phyloP scores from a whole-genome alignment of 2,113 vertebrate species.

The Pomatostomus ruficeps region DNA sequence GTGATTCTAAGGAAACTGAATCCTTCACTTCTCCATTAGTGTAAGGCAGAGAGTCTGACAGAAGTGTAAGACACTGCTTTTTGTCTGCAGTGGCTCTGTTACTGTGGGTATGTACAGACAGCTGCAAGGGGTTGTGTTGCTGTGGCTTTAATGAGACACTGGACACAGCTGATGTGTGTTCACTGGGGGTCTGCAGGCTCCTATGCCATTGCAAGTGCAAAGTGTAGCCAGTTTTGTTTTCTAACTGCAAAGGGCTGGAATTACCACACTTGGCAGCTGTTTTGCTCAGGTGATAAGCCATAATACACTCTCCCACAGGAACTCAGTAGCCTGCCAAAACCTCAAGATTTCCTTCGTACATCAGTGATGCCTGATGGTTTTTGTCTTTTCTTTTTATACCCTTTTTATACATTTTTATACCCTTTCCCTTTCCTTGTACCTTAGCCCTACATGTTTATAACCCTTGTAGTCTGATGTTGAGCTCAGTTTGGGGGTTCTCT shows the following conservation, averaged over 20 bases:
- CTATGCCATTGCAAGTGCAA: neutral
- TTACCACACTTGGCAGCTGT: neutral
- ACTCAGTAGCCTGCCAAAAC: neutral
- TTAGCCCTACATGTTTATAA: too few relatives aligned
- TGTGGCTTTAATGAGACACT: neutral
- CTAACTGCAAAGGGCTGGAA: neutral
- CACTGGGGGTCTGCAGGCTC: neutral
- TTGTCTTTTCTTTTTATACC: too few relatives aligned
- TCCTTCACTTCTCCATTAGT: neutral
- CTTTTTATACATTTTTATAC: too few relatives aligned
- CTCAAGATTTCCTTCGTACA: neutral
- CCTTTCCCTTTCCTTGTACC: too few relatives aligned
- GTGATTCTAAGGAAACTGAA: neutral
- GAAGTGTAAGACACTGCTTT: neutral
- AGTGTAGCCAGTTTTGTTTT: neutral
- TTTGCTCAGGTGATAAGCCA: neutral
- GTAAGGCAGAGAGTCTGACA: neutral
- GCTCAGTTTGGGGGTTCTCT: too few relatives aligned
- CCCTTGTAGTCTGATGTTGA: too few relatives aligned
- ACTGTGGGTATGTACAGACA: neutral
- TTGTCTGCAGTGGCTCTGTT: neutral
- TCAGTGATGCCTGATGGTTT: too few relatives aligned
- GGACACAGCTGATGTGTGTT: neutral
- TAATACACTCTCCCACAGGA: neutral
- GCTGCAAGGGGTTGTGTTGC: neutral